Evolutionary conservation across 2,113 vertebrate species (phyloP).

Genomic region (Poicephalus gulielmi): DNA sequence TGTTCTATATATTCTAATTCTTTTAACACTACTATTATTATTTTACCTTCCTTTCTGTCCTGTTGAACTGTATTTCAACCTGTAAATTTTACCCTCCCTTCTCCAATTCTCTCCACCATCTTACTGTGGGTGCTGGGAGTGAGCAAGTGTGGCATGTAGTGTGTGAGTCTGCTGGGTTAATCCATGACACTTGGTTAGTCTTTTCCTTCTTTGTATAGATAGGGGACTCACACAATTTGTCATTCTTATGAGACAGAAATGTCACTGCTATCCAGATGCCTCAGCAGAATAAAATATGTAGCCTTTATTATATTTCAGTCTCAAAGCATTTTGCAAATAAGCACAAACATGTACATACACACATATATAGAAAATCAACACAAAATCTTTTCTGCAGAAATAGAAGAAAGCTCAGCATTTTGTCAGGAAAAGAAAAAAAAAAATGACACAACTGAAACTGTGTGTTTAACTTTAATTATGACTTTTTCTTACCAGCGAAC

Average conservation of each 20-base stretch:
- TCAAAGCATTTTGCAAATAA: not conserved
- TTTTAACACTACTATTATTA: not conserved
- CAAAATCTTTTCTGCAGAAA: not conserved
- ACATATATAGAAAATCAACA: not conserved
- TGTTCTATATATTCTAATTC: not conserved
- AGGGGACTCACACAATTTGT: not conserved
- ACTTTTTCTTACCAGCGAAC: not conserved
- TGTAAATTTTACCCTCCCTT: not conserved
- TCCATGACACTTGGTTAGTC: not conserved
- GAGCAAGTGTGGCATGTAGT: not conserved
- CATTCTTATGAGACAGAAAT: not conserved
- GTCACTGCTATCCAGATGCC: not conserved
- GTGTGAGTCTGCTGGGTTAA: not conserved
- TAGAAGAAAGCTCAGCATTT: not conserved
- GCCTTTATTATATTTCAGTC: not conserved
- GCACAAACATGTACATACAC: not conserved
- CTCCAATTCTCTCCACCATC: accelerated
- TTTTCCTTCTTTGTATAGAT: not conserved
- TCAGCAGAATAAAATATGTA: not conserved
- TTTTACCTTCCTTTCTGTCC: not conserved
- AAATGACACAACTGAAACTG: not conserved
- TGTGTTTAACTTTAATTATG: not conserved
- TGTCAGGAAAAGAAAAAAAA: not conserved
- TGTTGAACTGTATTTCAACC: not conserved
- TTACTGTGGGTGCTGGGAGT: not conserved